A percentile compares a stretch with the other conserved stretches of the same genome.
phyloP scores from a whole-genome alignment of 2,888 invertebrate species.

The Eucriotettix oculatus region DNA sequence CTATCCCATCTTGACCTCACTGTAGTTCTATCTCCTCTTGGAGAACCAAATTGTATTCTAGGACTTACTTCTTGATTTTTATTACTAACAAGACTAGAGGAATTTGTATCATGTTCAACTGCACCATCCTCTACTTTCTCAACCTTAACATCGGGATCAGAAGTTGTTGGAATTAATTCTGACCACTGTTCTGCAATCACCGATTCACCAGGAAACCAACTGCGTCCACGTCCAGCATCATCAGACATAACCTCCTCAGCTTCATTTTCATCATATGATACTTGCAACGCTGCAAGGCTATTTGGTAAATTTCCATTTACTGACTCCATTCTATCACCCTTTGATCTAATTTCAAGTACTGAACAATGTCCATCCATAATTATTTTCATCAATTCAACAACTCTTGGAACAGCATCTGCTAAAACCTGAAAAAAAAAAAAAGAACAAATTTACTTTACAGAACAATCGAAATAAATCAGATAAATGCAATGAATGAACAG shows the following conservation, averaged over 20 bases:
- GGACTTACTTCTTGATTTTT: neutral
- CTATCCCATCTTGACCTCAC: conserved; percentile 11
- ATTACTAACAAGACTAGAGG: neutral
- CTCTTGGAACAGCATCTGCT: conserved; percentile 4
- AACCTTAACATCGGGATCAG: neutral
- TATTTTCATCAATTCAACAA: conserved; percentile 4
- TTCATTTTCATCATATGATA: conserved; percentile 8
- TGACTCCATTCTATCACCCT: neutral
- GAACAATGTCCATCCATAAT: conserved; percentile 4
- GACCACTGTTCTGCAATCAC: no score
- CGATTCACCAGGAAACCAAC: conserved; percentile 1
- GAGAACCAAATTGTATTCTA: neutral
- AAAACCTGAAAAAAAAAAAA: neutral
- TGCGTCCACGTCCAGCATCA: neutral
- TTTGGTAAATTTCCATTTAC: conserved; percentile 4
- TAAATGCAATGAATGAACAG: no score
- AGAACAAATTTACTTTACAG: neutral
- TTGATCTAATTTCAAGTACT: neutral
- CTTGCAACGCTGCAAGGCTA: conserved; percentile 7
- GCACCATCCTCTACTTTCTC: neutral
- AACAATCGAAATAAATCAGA: no score
- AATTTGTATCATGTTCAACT: neutral
- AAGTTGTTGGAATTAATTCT: no score
- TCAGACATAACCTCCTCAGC: conserved; percentile 4
- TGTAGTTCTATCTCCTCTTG: conserved; percentile 1